Evolutionary conservation across 2,888 invertebrate genomes (phyloP), one percentile per base, ranked within the genome.

Genomic region (Odontomyia ornata): DNA sequence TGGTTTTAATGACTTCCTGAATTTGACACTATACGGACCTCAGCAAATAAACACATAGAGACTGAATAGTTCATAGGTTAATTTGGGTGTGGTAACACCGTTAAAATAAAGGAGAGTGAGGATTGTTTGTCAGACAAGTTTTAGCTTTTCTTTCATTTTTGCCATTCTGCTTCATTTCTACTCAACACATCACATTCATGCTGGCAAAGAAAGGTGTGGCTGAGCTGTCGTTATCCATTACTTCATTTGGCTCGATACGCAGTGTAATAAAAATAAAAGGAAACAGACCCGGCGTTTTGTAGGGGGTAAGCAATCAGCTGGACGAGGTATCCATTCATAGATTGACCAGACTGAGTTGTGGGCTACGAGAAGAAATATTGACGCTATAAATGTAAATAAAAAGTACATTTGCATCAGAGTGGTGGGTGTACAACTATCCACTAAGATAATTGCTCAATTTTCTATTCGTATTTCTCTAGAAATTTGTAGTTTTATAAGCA

Each of bases 1-100:
- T 52, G 62, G 64, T 57, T 64, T 43, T 77, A 77, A 77, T 77
- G 72, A 77, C 77, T 77, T 77, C 77, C 77, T 77, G 77, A 47
- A 73, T 72, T 77, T 77, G 77, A 77, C 77, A 77, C 62, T 56
- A 56, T 36, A 52, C 30, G 47, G 67, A 76, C 76, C 76, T 64
- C 67, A 76, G 64, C 46, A 75, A 75, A 76, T 65, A 76, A 62
- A 64, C 46, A 18, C 64, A 47, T 64, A 46, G 28, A n/a, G 52
- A 21, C 7, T 46, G 18, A 72, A 28, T 5, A 27, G 69, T 28
- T 72, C 23, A 60, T 36, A 36, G 43, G 73, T 57, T 60, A 60
- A 73, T 73, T 60, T 73, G 60, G 60, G 73, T 73, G 73, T 60
- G 73, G 73, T 64, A 47, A 43, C 62, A 62, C 46, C 75, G 30